Evolutionary conservation across 1,140 invertebrate genomes (phyloP).

Genomic region (Hypsibius dujardini): DNA sequence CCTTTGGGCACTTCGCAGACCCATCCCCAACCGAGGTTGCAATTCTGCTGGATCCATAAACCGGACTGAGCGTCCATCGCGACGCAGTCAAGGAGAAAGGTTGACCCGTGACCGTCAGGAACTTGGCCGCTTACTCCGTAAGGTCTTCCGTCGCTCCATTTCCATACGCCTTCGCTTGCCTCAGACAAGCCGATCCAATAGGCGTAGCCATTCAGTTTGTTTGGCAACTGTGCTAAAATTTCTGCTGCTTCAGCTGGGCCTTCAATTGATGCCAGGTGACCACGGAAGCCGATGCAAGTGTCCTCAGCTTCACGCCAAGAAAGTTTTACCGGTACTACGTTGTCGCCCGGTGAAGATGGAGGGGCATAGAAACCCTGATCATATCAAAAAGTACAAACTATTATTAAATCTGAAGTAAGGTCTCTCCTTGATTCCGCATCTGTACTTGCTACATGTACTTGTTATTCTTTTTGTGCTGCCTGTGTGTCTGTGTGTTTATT

Average conservation of each 20-base stretch:
- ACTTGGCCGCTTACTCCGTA: background rate
- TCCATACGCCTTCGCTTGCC: background rate
- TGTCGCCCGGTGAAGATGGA: no score
- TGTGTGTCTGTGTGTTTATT: no score
- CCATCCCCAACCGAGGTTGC: background rate
- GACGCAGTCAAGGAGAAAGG: no score
- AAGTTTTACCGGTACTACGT: no score
- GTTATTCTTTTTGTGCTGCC: no score
- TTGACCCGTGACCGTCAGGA: no score
- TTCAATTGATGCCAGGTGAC: slow-evolving; percentile 1
- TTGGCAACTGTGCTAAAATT: background rate
- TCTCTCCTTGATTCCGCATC: no score
- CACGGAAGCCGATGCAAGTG: background rate
- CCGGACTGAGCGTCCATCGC: background rate
- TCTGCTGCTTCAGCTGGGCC: background rate
- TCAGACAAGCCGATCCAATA: background rate
- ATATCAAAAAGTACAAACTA: no score
- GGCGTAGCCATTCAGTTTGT: background rate
- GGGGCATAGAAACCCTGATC: no score
- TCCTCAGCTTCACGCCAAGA: background rate
- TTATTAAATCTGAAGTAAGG: no score
- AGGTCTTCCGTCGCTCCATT: background rate
- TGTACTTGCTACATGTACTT: no score
- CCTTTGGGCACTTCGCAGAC: background rate
- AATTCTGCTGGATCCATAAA: background rate